phyloP scores from a whole-genome alignment of 2,888 invertebrate species.

The Ophioninae sp. region DNA sequence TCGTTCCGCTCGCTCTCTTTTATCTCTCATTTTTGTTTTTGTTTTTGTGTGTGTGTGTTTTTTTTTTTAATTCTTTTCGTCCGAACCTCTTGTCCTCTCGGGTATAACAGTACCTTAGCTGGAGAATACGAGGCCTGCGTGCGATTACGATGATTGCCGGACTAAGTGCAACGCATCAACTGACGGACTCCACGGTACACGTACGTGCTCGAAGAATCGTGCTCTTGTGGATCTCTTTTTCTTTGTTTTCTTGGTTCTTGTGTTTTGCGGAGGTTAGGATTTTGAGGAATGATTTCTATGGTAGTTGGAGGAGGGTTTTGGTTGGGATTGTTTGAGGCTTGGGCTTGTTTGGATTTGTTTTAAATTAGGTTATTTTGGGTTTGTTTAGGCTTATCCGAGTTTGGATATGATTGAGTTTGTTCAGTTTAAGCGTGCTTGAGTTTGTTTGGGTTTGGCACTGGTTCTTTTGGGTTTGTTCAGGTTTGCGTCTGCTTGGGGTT shows the following conservation, averaged over 20 bases:
- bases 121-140: constrained; percentile 7
- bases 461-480: too few relatives aligned
- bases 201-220: background rate
- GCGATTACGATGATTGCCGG: constrained; percentile 27
- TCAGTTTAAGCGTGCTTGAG: too few relatives aligned
- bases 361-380: too few relatives aligned
- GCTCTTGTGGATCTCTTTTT: background rate
- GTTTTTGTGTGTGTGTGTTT: too few relatives aligned
- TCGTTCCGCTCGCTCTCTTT: constrained; percentile 1
- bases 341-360: too few relatives aligned
- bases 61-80: background rate
- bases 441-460: too few relatives aligned
- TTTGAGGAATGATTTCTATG: background rate
- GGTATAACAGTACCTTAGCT: constrained; percentile 34
- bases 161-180: constrained; percentile 12
- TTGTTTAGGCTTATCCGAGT: too few relatives aligned
- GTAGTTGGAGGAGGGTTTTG: background rate
- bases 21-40: background rate
- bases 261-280: background rate
- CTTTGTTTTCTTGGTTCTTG: too few relatives aligned
- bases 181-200: background rate
- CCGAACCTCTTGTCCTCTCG: constrained; percentile 12
- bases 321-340: too few relatives aligned
- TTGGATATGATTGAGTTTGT: too few relatives aligned
- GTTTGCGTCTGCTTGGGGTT: too few relatives aligned